Conservation (phyloP, 2,888 invertebrate genomes). For the Troglohyphantes excavatus region DNA sequence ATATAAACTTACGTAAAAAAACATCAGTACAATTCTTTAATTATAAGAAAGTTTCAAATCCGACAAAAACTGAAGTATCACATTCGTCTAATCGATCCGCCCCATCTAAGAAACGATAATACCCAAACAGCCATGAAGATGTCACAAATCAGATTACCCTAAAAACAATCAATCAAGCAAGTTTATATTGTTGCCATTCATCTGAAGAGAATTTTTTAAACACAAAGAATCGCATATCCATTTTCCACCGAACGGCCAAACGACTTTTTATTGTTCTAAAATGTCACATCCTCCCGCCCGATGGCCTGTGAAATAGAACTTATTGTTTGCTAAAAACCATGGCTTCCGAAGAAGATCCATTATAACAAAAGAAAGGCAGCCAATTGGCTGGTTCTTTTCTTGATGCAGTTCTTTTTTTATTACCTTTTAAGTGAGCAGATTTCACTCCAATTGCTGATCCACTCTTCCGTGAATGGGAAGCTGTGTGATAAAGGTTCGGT, state of each 20-base stretch:
- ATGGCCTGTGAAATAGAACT: constrained; percentile 50
- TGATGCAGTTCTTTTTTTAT: constrained; percentile 51
- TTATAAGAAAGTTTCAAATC: too few relatives aligned
- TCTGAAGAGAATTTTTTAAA: constrained; percentile 32
- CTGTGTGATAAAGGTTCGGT: constrained; percentile 46
- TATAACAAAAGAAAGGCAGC: constrained; percentile 59
- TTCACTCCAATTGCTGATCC: constrained; percentile 59
- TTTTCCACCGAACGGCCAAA: constrained; percentile 45
- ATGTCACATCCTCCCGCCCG: constrained; percentile 55
- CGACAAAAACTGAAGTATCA: not conserved
- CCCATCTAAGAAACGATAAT: not conserved
- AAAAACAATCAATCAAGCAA: constrained; percentile 62
- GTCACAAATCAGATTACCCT: constrained; percentile 60
- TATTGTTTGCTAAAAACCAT: constrained; percentile 71
- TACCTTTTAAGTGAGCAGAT: constrained; percentile 69
- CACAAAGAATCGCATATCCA: constrained; percentile 48
- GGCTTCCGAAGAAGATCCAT: constrained; percentile 53
- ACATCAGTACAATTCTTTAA: too few relatives aligned
- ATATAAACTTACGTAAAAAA: too few relatives aligned
- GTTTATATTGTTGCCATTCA: constrained; percentile 59
- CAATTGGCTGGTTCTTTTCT: constrained; percentile 34
- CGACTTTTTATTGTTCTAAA: constrained; percentile 74
- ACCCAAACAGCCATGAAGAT: constrained; percentile 43
- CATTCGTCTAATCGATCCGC: not conserved
- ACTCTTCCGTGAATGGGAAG: constrained; percentile 53